Conservation (phyloP, 2,113 vertebrate genomes). For the Balaeniceps rex region DNA sequence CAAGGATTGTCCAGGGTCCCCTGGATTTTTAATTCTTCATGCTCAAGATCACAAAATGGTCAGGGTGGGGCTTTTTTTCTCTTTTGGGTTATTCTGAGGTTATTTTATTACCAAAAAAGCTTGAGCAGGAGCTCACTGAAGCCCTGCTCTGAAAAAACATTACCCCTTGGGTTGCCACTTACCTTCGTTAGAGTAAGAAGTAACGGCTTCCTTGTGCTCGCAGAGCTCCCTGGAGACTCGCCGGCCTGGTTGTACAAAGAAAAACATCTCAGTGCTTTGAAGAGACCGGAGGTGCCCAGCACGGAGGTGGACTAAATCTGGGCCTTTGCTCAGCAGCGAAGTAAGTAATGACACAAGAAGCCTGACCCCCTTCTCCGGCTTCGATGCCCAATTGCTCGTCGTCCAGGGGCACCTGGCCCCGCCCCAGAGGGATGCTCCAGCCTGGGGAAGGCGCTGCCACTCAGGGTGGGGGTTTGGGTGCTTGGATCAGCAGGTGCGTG, state of each 20-base stretch:
- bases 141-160: background rate
- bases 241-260: slow-evolving; percentile 46
- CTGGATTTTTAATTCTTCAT: background rate
- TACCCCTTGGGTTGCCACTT: background rate
- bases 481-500: accelerated
- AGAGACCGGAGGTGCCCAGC: background rate
- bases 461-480: too few species aligned
- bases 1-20: background rate
- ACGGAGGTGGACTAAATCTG: background rate
- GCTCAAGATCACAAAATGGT: background rate
- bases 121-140: background rate
- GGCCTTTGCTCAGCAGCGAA: background rate
- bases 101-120: background rate
- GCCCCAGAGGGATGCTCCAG: background rate
- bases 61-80: background rate
- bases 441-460: background rate
- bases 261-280: background rate
- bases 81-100: background rate
- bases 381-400: accelerated
- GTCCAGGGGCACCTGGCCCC: background rate
- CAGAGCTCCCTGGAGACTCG: background rate
- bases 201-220: slow-evolving; percentile 24
- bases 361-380: accelerated
- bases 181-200: slow-evolving; percentile 59
- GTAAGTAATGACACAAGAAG: accelerated